Base-by-base conservation (phyloP, 1,140 invertebrate species). In the Lerema accius region DNA sequence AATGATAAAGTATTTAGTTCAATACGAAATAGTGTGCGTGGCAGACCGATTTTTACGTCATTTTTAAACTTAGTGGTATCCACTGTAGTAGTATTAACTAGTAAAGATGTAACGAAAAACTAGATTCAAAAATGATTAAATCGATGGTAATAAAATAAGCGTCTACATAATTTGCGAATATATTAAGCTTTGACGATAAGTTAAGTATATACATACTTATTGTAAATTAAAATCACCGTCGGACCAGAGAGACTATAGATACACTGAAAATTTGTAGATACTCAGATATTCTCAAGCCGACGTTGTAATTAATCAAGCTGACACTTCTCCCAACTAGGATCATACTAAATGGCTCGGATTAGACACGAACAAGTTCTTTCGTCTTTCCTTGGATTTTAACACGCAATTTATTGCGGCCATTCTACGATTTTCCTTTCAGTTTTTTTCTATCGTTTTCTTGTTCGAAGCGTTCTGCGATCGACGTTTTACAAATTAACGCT, bases 311-410 rank as follows among this genome's bases (percentile, higher is more conserved):
- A 72, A 72, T 72, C 66, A 72, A 49, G 1, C 55, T 45, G 66
- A 72, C 69, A 68, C 66, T 65, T 63, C 35, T 55, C 60, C 53
- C 46, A 49, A 62, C 68, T 55, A 26, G 63, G 66, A 69, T 72
- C 65, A 72, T 64, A 72, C 66, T 61, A 65, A 72, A 73, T 65
- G 66, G 61, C 61, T 40, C 39, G 67, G 70, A 72, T 72, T 72
- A 69, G 51, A 55, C 19, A 53, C 43, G 28, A 61, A 40, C 50
- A 51, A 63, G 53, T 65, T 71, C 62, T 46, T 40, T 51, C 39
- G 26, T 63, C 45, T 48, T 26, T 39, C 32, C 50, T 66, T 61
- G 15, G 51, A 56, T 62, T 61, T 62, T 62, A 66, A 66, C 42
- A 67, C 51, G 39, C 43, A 42, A 67, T 67, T 61, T 61, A 66